phyloP scores from a whole-genome alignment of 2,113 vertebrate genomes.

The Athene cunicularia region DNA sequence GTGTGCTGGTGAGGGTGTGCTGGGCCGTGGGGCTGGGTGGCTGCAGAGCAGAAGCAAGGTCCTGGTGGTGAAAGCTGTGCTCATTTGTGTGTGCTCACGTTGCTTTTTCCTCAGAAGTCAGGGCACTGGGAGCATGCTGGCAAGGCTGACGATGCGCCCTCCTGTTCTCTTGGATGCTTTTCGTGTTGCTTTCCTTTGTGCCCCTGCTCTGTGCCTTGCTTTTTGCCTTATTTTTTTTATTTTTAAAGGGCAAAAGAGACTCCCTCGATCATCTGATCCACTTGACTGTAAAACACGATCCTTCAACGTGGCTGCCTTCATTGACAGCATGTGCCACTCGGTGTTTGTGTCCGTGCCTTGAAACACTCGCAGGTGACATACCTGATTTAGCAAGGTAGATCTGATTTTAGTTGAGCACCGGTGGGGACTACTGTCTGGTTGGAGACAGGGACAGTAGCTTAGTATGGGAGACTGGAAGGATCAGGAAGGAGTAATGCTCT shows the following conservation, averaged over 20 bases:
- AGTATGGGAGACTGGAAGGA: not conserved
- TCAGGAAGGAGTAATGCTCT: not conserved
- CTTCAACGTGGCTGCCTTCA: not conserved
- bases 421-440: not conserved
- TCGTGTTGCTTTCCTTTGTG: not conserved
- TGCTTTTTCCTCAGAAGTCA: not conserved
- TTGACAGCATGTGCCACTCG: not conserved
- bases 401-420: not conserved
- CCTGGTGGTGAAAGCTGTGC: not conserved
- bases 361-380: not conserved
- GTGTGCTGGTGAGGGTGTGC: not conserved
- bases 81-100: not conserved
- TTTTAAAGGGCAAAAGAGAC: not conserved
- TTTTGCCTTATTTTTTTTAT: too few species aligned
- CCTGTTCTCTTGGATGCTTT: not conserved
- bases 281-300: not conserved
- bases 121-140: not conserved
- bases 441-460: not conserved
- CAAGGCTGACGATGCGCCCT: not conserved
- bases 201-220: not conserved
- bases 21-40: not conserved
- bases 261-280: not conserved
- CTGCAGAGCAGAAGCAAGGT: fast-evolving
- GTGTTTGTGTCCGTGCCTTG: not conserved
- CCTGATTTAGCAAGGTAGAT: not conserved